Evolutionary conservation across 2,113 vertebrate genomes (phyloP).

Genomic region (Motacilla tschutschensis): DNA sequence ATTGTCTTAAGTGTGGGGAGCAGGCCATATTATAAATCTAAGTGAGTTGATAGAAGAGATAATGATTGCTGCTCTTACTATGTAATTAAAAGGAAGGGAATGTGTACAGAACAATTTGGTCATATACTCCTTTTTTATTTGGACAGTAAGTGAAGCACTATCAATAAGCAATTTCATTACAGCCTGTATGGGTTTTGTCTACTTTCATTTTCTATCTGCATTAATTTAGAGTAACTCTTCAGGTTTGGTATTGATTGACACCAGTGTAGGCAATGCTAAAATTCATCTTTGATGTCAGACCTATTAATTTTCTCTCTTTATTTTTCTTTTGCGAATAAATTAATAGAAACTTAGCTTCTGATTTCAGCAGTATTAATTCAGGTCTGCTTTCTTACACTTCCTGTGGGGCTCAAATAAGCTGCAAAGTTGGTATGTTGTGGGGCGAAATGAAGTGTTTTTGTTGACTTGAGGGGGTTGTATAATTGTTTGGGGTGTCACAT

Average conservation of each 20-base stretch:
- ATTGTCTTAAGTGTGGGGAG: conserved; percentile 36
- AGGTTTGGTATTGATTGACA: conserved; percentile 12
- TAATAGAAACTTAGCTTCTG: neutral
- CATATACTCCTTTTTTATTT: neutral
- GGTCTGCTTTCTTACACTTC: neutral
- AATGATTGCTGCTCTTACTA: conserved; percentile 3
- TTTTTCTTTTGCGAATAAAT: neutral
- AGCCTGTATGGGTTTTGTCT: conserved; percentile 16
- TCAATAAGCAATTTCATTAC: conserved; percentile 52
- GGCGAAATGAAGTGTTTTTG: neutral
- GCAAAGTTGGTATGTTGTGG: neutral
- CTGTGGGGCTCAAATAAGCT: neutral
- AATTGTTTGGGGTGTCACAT: neutral
- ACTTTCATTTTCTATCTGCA: conserved; percentile 11
- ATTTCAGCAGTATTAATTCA: neutral
- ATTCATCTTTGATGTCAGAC: neutral
- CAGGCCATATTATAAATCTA: conserved; percentile 25
- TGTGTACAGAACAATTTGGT: neutral
- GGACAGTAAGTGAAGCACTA: conserved; percentile 25
- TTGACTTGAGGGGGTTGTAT: neutral
- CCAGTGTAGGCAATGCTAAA: neutral
- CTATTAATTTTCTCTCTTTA: neutral
- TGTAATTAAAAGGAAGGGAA: conserved; percentile 50
- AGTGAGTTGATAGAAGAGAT: conserved; percentile 34
- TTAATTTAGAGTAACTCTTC: conserved; percentile 5